These are phyloP conservation scores for Phenganax subtilis DNA, from an alignment of 92 coral and sea anemone genomes.

Conservation along the genomic window DNA sequence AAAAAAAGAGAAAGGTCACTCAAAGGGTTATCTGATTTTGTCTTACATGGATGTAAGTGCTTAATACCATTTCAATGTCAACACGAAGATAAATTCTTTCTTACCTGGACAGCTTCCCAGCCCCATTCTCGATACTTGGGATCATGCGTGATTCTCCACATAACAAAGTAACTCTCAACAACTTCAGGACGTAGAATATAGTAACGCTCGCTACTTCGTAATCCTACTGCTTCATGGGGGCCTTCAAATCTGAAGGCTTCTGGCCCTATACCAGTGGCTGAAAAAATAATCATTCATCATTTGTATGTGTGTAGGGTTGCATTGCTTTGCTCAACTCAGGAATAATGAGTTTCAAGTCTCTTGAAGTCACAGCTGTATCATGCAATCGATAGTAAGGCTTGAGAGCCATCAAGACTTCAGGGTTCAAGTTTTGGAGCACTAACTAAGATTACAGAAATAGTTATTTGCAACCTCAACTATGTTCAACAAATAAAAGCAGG, in stretches of 20 bases:
- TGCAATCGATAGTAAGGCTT: not conserved
- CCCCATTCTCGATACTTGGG: constrained; percentile 94
- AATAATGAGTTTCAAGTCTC: too few relatives aligned
- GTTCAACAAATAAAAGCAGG: too few relatives aligned
- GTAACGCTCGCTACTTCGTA: constrained; percentile 72
- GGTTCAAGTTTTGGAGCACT: too few relatives aligned
- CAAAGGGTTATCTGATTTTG: too few relatives aligned
- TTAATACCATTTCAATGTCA: not conserved
- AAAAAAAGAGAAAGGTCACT: too few relatives aligned
- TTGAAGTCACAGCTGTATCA: not conserved
- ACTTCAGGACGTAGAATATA: constrained; percentile 97
- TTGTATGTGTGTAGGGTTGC: too few relatives aligned
- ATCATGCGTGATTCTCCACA: constrained; percentile 93
- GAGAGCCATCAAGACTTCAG: not conserved
- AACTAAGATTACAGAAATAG: too few relatives aligned
- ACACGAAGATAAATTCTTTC: not conserved
- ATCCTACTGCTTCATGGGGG: constrained; percentile 67
- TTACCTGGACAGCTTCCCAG: constrained; percentile 95
- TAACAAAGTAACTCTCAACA: constrained; percentile 81
- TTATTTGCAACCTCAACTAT: too few relatives aligned
- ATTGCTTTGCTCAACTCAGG: too few relatives aligned
- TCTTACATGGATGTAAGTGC: too few relatives aligned
- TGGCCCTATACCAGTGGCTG: constrained; percentile 97
- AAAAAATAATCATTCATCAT: not conserved
- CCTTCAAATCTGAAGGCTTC: constrained; percentile 96